These are phyloP conservation scores for Folsomia manolachei DNA, from an alignment of 2,888 invertebrate genomes.

Conservation along the genomic window DNA sequence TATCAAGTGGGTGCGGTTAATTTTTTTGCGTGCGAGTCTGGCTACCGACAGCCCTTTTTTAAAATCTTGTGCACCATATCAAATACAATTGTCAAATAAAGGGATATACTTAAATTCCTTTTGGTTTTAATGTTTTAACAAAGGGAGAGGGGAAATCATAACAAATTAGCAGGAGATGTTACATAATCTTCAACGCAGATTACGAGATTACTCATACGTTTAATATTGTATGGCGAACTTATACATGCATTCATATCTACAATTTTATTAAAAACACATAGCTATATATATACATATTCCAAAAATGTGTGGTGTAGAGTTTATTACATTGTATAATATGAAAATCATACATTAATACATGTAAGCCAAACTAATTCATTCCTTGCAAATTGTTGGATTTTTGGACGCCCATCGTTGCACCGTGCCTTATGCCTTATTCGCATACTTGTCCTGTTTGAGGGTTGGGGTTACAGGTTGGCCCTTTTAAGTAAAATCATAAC, in stretches of 20 bases:
- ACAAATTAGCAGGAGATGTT: conserved; percentile 19
- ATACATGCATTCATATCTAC: background rate
- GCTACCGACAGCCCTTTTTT: background rate
- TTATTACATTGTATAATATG: too few species aligned
- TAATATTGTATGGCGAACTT: background rate
- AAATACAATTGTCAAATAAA: conserved; percentile 27
- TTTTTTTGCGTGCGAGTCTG: background rate
- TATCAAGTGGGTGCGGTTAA: background rate
- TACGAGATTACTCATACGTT: background rate
- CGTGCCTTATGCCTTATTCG: background rate
- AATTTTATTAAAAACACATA: background rate
- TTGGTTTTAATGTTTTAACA: conserved; percentile 16
- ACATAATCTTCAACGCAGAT: conserved; percentile 16
- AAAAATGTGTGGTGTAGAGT: background rate
- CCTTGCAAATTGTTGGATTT: background rate
- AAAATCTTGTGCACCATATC: conserved; percentile 20
- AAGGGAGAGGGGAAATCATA: conserved; percentile 20
- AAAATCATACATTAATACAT: background rate
- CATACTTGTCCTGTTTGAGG: background rate
- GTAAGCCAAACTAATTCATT: background rate
- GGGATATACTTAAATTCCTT: background rate
- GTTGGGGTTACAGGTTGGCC: background rate
- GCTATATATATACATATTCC: background rate
- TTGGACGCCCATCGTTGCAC: background rate
- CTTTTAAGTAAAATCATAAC: too few species aligned